Evolutionary conservation across 2,113 vertebrate species (phyloP), one percentile per base, ranked within the genome.

Genomic region (Psilopogon haemacephalus): DNA sequence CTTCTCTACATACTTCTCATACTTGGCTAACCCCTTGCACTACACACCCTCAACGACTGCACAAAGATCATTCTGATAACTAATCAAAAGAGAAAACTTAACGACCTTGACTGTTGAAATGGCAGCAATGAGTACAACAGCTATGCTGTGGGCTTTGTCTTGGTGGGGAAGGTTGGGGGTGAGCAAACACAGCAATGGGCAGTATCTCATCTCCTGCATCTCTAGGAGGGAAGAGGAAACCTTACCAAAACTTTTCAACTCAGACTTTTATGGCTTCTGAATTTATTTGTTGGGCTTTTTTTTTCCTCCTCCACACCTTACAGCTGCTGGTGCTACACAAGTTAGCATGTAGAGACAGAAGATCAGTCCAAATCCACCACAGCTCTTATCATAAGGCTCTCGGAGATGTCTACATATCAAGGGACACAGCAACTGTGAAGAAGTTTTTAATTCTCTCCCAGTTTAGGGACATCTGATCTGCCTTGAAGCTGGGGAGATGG

Each of bases 401-500:
- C 15, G 79, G 46, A 72, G 55, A 67, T 14, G 20, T 37, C 63
- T 6, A 0, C 0, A 0, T 46, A 84, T 82, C 77, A 81, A 90
- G 84, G 44, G 50, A 81, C 54, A 65, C 3, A 26, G 33, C 24
- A 92, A 79, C 74, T 84, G 37, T 20, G 69, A 93, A 88, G 58
- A 26, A 82, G 44, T 26, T 78, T 94, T 94, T 79, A 52, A 76
- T 80, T 89, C 74, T 76, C 71, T 59, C n/a, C 67, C 63, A 50
- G 70, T 87, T 73, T 82, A 92, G 71, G 24, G 59, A 82, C 23
- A 87, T 40, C 19, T 65, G 38, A 89, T 95, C 67, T 87, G 77
- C 67, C 82, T 79, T 62, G 59, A 89, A 67, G 84, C 63, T 89
- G 60, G 75, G 88, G 55, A 91, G 71, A 79, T 20, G 26, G 55